Conservation (phyloP, 2,888 invertebrate genomes). For the Drosophila phalerata region DNA sequence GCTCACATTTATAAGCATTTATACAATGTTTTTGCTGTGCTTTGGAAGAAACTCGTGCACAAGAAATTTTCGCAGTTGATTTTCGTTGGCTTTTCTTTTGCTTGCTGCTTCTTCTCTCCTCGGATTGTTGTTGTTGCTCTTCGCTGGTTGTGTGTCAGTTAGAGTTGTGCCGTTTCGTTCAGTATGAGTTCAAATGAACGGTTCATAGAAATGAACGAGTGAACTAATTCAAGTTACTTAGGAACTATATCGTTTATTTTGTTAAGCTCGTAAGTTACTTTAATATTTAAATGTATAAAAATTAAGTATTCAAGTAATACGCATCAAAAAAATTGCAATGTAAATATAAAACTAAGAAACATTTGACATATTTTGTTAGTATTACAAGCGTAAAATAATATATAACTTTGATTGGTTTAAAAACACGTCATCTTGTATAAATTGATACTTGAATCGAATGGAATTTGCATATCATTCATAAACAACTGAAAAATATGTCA, state of each 20-base stretch:
- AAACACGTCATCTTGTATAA: too few relatives aligned
- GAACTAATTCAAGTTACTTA: neutral
- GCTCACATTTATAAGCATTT: slow-evolving; percentile 56
- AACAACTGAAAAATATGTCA: neutral
- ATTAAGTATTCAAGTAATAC: too few relatives aligned
- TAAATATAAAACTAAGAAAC: too few relatives aligned
- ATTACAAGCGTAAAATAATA: too few relatives aligned
- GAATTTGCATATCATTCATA: neutral
- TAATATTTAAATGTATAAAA: too few relatives aligned
- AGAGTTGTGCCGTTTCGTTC: neutral
- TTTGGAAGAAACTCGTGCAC: slow-evolving; percentile 49
- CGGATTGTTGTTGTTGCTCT: slow-evolving; percentile 56
- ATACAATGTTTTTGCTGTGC: slow-evolving; percentile 21
- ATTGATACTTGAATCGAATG: neutral
- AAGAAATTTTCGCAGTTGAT: slow-evolving; percentile 56
- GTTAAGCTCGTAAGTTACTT: neutral
- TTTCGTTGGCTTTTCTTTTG: slow-evolving; percentile 63
- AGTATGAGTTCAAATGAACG: neutral
- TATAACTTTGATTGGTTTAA: too few relatives aligned
- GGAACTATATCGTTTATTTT: neutral
- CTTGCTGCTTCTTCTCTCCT: slow-evolving; percentile 50
- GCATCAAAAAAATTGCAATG: too few relatives aligned
- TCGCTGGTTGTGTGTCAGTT: slow-evolving; percentile 43
- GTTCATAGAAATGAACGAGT: neutral
- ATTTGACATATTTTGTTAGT: too few relatives aligned